Evolutionary conservation across 2,888 invertebrate genomes (phyloP).

Genomic region (Platycnemis pennipes): DNA sequence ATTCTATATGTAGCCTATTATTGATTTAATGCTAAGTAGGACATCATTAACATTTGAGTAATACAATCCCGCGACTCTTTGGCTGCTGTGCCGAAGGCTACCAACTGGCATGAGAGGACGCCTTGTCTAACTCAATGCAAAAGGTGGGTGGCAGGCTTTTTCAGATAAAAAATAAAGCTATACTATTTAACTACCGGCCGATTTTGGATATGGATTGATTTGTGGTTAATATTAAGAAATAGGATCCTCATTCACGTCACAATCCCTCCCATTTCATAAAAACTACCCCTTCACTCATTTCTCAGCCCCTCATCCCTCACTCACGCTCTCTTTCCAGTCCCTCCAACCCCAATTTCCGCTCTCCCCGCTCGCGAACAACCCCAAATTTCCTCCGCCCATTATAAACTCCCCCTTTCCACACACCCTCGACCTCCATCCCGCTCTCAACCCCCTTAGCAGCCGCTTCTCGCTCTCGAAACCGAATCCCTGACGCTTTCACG

Average conservation of each 20-base stretch:
- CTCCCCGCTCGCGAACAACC: not conserved
- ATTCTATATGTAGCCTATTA: no score
- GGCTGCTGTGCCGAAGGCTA: no score
- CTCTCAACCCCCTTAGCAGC: not conserved
- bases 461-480: not conserved
- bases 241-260: not conserved
- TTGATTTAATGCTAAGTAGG: no score
- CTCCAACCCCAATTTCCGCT: not conserved
- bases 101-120: no score
- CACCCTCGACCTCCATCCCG: not conserved
- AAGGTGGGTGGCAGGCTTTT: no score
- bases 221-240: not conserved
- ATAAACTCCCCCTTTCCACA: not conserved
- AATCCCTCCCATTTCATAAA: not conserved
- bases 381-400: slow-evolving; percentile 19
- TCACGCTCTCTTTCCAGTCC: no score
- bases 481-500: not conserved
- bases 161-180: no score
- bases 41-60: no score
- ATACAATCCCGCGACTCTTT: no score
- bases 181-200: not conserved
- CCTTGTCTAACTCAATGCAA: no score
- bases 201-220: not conserved
- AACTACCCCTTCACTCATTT: not conserved
- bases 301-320: not conserved